A percentile compares a stretch with the other conserved stretches of the same genome.
phyloP scores from a whole-genome alignment of 1,140 invertebrate species.

The Popillia japonica region DNA sequence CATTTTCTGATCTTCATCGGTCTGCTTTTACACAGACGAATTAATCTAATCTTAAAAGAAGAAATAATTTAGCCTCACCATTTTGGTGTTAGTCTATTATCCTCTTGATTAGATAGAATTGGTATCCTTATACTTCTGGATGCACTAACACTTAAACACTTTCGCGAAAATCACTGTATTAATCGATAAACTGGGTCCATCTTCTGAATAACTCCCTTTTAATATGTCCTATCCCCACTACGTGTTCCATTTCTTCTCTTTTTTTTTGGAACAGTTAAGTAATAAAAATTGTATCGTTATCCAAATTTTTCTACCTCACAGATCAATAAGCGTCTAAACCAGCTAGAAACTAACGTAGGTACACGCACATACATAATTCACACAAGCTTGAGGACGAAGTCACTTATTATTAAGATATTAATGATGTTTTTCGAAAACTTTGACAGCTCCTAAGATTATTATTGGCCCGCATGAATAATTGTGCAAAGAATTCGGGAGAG shows the following conservation, averaged over 20 bases:
- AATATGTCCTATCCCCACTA: background rate
- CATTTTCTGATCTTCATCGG: slow-evolving; percentile 80
- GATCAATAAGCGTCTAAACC: background rate
- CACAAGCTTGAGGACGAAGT: background rate
- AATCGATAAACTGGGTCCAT: background rate
- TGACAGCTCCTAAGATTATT: background rate
- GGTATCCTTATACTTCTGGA: background rate
- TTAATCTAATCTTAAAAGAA: background rate
- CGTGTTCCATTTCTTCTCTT: too few relatives aligned
- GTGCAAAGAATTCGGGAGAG: too few relatives aligned
- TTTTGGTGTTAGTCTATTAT: background rate
- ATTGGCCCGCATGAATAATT: too few relatives aligned
- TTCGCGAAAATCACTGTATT: background rate
- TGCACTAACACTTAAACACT: too few relatives aligned
- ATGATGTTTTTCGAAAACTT: slow-evolving; percentile 8
- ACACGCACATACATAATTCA: background rate
- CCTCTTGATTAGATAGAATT: background rate
- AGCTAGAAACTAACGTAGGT: background rate
- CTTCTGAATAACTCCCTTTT: background rate
- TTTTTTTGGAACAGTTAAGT: background rate
- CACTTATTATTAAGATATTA: background rate
- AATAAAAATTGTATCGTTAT: background rate
- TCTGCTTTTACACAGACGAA: background rate
- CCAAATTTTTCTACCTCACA: background rate
- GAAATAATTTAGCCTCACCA: background rate